Base-by-base conservation (phyloP, 2,113 vertebrate species). In the Lepus americanus region DNA sequence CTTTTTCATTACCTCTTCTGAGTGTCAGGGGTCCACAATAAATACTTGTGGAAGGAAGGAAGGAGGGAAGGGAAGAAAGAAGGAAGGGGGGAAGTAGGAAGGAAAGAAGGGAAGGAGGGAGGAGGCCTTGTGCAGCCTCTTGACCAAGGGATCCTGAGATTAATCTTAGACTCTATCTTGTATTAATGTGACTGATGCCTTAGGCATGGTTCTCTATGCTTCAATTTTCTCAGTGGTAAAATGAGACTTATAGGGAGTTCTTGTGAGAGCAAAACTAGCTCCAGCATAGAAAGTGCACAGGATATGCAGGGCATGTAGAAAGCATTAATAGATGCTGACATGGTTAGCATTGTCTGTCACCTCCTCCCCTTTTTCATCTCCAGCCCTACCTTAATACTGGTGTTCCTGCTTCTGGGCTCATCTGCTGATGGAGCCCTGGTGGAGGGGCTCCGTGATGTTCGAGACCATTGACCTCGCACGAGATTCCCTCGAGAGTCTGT, bases 331-430 rank as follows among this genome's bases (percentile, higher is more conserved):
- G 5, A 51, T 53, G 8, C 13, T 76, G 27, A 44, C 44, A 44
- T 44, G 44, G 44, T 44, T 44, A 7, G 63, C n/a, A 3, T 55
- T 29, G 1, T 22, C 61, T 36, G 8, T n/a, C 31, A 9, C 55
- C 55, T 12, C 13, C 31, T 1, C 67, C 51, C 49, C 23, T 84
- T 22, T 76, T 90, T 63, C 39, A 16, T 44, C 73, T 59, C 17
- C 9, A 6, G 67, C 51, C 85, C 81, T 95, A 96, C 97, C 96
- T 97, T 96, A 72, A 59, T 22, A 76, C 3, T 92, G 49, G 25
- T 0, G 4, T 7, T 96, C 66, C 88, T 96, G 94, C 90, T 96
- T 95, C 83, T 92, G 82, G 64, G 1, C 5, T 97, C 95, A 0
- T 97, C 97, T n/a, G 33, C 7, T 17, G 94, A 90, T 29, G 82